Evolutionary conservation across 2,113 vertebrate genomes (phyloP).

Genomic region (Balaeniceps rex): DNA sequence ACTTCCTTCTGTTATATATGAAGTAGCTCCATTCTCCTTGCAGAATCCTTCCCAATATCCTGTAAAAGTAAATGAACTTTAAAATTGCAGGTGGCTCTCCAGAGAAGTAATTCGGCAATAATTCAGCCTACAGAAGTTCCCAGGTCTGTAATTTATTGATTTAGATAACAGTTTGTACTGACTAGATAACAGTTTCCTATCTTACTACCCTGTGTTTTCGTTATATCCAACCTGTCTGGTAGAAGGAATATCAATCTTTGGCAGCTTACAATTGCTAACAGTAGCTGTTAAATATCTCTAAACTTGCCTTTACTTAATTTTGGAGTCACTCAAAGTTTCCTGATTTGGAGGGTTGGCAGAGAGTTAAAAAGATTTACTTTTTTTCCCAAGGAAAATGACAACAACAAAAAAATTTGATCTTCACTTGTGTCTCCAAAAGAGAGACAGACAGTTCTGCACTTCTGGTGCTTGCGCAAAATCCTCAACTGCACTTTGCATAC

Average conservation of each 20-base stretch:
- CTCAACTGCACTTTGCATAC: neutral
- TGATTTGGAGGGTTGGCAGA: neutral
- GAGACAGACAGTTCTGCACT: neutral
- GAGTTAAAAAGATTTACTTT: neutral
- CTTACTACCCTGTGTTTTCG: constrained; percentile 44
- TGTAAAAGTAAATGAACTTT: constrained; percentile 33
- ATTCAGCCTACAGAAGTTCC: constrained; percentile 25
- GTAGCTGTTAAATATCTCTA: constrained; percentile 2
- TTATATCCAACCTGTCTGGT: constrained; percentile 33
- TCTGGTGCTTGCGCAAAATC: neutral
- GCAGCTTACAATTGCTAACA: constrained; percentile 8
- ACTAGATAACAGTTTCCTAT: constrained; percentile 48
- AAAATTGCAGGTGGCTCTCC: constrained; percentile 20
- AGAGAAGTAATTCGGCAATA: constrained; percentile 39
- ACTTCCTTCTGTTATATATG: neutral
- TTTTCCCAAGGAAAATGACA: neutral
- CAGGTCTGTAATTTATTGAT: constrained; percentile 51
- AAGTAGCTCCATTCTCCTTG: neutral
- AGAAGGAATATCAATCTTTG: constrained; percentile 28
- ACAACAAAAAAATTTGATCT: neutral
- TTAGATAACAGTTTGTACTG: constrained; percentile 42
- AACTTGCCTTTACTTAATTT: constrained; percentile 9
- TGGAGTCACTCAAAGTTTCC: neutral
- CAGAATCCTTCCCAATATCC: neutral
- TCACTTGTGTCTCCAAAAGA: neutral